A percentile compares a stretch with the other conserved stretches of the same genome.
phyloP scores from a whole-genome alignment of 1,140 invertebrate genomes.

The Lutraria rhynchaena region DNA sequence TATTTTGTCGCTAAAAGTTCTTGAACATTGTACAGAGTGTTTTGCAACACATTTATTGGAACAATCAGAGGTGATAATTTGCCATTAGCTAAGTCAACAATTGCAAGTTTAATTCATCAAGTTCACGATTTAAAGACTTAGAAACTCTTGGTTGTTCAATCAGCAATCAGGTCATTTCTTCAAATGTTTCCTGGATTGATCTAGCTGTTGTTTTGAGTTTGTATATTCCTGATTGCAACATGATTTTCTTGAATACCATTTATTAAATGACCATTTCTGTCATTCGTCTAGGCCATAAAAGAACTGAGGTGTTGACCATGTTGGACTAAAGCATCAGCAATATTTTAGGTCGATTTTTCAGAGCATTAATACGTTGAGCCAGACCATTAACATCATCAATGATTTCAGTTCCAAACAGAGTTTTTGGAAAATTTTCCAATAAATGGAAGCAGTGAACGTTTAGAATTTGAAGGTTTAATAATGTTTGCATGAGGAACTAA shows the following conservation, averaged over 20 bases:
- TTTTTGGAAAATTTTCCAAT: constrained; percentile 34
- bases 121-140: constrained; percentile 3
- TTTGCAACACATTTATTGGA: not conserved
- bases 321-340: constrained; percentile 15
- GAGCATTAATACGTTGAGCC: constrained; percentile 33
- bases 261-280: constrained; percentile 21
- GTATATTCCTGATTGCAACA: constrained; percentile 1
- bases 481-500: no score
- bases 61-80: constrained; percentile 37
- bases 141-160: constrained; percentile 3
- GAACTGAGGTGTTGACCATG: constrained; percentile 27
- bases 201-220: not conserved
- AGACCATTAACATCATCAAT: constrained; percentile 37
- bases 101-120: constrained; percentile 39
- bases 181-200: constrained; percentile 1
- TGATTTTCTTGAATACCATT: constrained; percentile 18
- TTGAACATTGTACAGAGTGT: constrained; percentile 21
- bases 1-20: not conserved
- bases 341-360: not conserved
- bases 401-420: constrained; percentile 34
- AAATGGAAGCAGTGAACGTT: not conserved
- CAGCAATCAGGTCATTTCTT: not conserved
- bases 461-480: not conserved
- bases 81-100: constrained; percentile 19
- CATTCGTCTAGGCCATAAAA: constrained; percentile 25